These are phyloP conservation scores for Nanorana parkeri DNA, from an alignment of 2,113 vertebrate species.

Conservation along the genomic window DNA sequence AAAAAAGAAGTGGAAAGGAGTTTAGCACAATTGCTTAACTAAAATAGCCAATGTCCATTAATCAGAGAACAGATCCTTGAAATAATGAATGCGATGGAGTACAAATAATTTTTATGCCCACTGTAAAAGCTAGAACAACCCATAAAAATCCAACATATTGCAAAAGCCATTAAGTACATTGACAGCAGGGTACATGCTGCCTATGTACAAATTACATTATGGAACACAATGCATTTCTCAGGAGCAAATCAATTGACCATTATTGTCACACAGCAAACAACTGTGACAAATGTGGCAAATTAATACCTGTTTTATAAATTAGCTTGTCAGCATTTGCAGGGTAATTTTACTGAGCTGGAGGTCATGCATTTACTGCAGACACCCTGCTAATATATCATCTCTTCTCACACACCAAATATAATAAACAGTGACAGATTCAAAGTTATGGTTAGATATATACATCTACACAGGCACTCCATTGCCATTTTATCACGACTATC, in stretches of 20 bases:
- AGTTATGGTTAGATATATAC: too few species aligned
- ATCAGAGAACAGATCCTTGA: neutral
- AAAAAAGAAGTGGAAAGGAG: too few species aligned
- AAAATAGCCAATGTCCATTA: constrained; percentile 1
- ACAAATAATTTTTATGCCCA: constrained; percentile 19
- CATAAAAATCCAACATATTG: constrained; percentile 31
- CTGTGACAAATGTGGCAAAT: constrained; percentile 15
- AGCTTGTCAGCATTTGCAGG: constrained; percentile 25
- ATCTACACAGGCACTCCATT: too few species aligned
- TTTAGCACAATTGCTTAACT: too few species aligned
- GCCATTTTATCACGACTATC: too few species aligned
- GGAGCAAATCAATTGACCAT: constrained; percentile 11
- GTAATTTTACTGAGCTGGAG: constrained; percentile 15
- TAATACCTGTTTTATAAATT: neutral
- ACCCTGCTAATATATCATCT: constrained; percentile 9
- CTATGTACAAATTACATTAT: constrained; percentile 22
- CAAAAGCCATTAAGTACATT: constrained; percentile 21
- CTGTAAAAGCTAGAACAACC: constrained; percentile 13
- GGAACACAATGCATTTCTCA: constrained; percentile 23
- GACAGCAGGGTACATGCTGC: neutral
- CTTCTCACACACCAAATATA: neutral
- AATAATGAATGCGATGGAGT: too few species aligned
- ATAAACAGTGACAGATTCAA: too few species aligned
- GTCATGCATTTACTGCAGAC: neutral
- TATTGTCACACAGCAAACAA: constrained; percentile 4